Percentiles rank a stretch among this genome's conserved stretches.
Conservation (phyloP, 30 jellyfish, hydroid and myxozoan species). For the Mastigias papua region DNA sequence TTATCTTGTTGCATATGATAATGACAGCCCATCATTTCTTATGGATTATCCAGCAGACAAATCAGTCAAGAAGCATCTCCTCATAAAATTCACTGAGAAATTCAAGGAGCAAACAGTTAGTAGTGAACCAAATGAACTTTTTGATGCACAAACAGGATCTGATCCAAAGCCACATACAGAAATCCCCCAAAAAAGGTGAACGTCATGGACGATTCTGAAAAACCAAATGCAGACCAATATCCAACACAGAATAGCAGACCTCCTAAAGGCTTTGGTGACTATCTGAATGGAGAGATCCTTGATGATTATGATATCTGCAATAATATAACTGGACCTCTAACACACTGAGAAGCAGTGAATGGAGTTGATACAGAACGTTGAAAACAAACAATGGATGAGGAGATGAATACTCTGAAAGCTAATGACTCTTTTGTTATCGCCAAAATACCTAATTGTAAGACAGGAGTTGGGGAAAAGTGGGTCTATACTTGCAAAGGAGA, state of each 20-base stretch:
- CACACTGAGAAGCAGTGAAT: slow-evolving; percentile 61
- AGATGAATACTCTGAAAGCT: slow-evolving; percentile 25
- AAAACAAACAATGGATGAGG: slow-evolving; percentile 76
- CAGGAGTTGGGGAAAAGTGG: slow-evolving; percentile 82
- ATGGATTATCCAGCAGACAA: no score
- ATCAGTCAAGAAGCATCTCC: no score
- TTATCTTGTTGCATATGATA: no score
- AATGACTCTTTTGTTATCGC: slow-evolving; percentile 29
- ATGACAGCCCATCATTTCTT: no score
- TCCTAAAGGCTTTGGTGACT: slow-evolving; percentile 11
- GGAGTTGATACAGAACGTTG: slow-evolving; percentile 54
- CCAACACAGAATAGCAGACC: slow-evolving; percentile 16
- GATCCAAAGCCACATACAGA: slow-evolving; percentile 28
- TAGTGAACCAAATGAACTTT: slow-evolving; percentile 10
- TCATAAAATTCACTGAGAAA: background rate
- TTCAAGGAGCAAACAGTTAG: slow-evolving; percentile 13
- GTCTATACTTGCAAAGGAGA: slow-evolving; percentile 32
- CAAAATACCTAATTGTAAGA: slow-evolving; percentile 23
- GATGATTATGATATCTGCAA: slow-evolving; percentile 11
- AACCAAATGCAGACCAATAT: background rate
- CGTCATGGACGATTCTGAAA: slow-evolving; percentile 19
- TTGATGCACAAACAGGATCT: slow-evolving; percentile 26
- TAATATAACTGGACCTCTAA: slow-evolving; percentile 20
- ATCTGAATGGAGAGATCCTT: slow-evolving; percentile 6
- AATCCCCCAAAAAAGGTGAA: slow-evolving; percentile 1